Evolutionary conservation across 2,113 vertebrate species (phyloP).

Genomic region (Riparia riparia): DNA sequence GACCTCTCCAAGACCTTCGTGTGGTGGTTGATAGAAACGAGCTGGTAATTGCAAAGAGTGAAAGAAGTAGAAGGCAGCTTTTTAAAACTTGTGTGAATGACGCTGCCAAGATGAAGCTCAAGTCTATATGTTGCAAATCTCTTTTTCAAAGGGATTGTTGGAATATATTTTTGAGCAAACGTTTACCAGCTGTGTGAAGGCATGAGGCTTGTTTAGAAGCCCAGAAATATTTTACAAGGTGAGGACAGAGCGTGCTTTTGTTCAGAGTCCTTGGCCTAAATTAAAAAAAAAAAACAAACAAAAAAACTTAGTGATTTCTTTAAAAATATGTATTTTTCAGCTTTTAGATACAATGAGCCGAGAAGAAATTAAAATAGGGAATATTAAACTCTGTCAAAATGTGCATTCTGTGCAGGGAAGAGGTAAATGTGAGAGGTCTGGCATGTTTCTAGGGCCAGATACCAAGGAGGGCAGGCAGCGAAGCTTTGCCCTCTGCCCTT

Average conservation of each 20-base stretch:
- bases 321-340: not conserved
- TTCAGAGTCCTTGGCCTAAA: not conserved
- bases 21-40: constrained; percentile 35
- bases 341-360: not conserved
- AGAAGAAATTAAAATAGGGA: not conserved
- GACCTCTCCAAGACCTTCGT: constrained; percentile 26
- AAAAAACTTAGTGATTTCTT: not conserved
- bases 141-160: constrained; percentile 11
- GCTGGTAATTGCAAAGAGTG: constrained; percentile 19
- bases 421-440: not conserved
- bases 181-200: constrained; percentile 30
- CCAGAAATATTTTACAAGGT: constrained; percentile 18
- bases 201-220: not conserved
- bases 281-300: not conserved
- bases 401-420: not conserved
- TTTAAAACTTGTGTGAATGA: not conserved
- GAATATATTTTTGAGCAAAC: constrained; percentile 21
- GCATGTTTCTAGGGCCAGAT: not conserved
- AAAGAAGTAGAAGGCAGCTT: constrained; percentile 14
- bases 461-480: not conserved
- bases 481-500: constrained; percentile 5
- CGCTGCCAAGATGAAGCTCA: not conserved
- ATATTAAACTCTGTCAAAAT: not conserved
- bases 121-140: constrained; percentile 7
- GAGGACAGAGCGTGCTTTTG: not conserved